Conservation (phyloP, 35 echinoderm and acorn worm genomes). For the Anneissia japonica region DNA sequence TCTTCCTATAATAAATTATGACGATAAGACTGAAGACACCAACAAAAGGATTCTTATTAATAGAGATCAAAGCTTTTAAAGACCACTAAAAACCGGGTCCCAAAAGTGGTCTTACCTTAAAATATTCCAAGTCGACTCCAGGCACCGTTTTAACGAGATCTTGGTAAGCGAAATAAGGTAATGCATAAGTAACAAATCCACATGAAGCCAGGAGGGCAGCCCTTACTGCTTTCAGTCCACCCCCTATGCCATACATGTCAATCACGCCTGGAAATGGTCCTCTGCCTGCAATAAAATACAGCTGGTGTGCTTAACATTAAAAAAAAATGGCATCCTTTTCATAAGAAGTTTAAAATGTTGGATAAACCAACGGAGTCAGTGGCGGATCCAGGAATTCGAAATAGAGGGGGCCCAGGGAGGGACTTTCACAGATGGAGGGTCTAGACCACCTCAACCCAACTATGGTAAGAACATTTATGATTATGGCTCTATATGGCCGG, state of each 20-base stretch:
- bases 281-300: neutral
- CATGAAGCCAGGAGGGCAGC: neutral
- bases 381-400: neutral
- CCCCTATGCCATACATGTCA: neutral
- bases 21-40: too few species aligned
- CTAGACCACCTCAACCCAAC: too few species aligned
- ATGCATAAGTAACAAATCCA: neutral
- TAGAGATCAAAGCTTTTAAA: too few species aligned
- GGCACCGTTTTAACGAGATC: neutral
- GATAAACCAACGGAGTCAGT: neutral
- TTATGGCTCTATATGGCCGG: too few species aligned
- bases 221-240: neutral
- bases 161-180: neutral
- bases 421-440: too few species aligned
- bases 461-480: too few species aligned
- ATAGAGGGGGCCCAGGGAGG: too few species aligned
- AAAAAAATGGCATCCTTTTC: neutral
- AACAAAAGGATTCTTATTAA: too few species aligned
- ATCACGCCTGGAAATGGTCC: conserved; percentile 4
- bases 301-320: too few species aligned
- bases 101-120: conserved; percentile 14
- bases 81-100: neutral
- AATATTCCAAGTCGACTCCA: neutral
- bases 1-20: too few species aligned
- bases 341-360: neutral